phyloP scores from a whole-genome alignment of 2,113 vertebrate species.

The Scomber scombrus region DNA sequence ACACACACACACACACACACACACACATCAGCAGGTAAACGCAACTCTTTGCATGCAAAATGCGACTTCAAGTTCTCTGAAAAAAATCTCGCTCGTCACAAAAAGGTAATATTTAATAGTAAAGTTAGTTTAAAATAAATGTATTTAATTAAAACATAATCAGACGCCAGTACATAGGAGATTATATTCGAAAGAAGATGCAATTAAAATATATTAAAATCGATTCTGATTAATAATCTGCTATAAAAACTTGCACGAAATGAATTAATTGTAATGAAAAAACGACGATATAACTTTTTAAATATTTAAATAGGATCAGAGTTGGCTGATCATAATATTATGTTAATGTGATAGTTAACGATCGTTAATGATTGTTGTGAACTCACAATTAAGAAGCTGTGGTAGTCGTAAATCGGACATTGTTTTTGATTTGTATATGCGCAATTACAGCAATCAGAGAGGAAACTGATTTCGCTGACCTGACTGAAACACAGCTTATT shows the following conservation, averaged over 20 bases:
- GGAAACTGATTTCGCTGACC: conserved; percentile 52
- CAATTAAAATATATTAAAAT: background rate
- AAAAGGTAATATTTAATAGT: too few species aligned
- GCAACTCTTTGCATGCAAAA: background rate
- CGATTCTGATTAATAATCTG: background rate
- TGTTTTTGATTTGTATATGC: conserved; percentile 23
- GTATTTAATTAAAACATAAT: too few species aligned
- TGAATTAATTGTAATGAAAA: background rate
- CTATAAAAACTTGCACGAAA: background rate
- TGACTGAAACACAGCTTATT: conserved; percentile 4
- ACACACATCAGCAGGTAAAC: background rate
- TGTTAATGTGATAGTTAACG: background rate
- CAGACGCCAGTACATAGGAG: too few species aligned
- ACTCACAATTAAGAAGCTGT: background rate
- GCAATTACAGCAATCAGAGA: conserved; percentile 25
- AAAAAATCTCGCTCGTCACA: background rate
- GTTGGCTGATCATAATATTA: background rate
- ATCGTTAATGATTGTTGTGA: background rate
- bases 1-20: background rate
- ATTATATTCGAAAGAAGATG: background rate
- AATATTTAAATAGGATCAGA: background rate
- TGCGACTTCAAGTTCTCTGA: background rate
- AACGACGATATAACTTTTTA: background rate
- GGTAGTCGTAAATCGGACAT: background rate
- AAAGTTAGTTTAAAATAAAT: too few species aligned